Evolutionary conservation across 2,888 invertebrate species (phyloP).

Genomic region (Drosophila vallismaia): DNA sequence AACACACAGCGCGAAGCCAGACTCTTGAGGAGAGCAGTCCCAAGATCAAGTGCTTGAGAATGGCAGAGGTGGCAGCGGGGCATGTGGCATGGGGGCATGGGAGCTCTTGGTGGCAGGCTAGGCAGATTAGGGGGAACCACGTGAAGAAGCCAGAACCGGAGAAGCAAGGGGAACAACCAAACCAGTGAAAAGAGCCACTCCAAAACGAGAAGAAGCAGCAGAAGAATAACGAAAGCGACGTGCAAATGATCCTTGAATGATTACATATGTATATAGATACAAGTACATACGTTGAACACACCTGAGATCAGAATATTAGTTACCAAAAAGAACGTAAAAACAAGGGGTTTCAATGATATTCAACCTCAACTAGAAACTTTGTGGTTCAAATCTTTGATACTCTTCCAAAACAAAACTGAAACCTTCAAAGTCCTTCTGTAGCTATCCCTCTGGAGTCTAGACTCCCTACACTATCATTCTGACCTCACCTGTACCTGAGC

Average conservation of each 20-base stretch:
- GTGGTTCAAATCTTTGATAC: too few species aligned
- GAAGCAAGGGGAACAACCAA: slow-evolving; percentile 13
- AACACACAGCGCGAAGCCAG: slow-evolving; percentile 37
- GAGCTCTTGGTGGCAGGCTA: too few species aligned
- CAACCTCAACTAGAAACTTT: too few species aligned
- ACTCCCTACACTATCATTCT: slow-evolving; percentile 17
- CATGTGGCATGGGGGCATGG: too few species aligned
- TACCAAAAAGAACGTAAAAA: neutral
- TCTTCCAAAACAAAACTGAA: too few species aligned
- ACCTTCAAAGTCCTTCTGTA: too few species aligned
- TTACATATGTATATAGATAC: slow-evolving; percentile 34
- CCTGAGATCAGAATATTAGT: neutral
- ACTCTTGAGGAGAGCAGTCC: slow-evolving; percentile 51
- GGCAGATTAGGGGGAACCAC: neutral
- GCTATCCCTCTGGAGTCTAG: too few species aligned
- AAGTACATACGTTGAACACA: neutral
- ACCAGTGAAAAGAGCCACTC: slow-evolving; percentile 68
- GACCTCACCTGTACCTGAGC: slow-evolving; percentile 21
- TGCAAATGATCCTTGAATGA: slow-evolving; percentile 74
- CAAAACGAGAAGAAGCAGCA: slow-evolving; percentile 40
- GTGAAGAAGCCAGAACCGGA: slow-evolving; percentile 9
- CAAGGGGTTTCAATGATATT: neutral
- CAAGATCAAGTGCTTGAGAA: slow-evolving; percentile 76
- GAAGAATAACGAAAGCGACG: slow-evolving; percentile 48
- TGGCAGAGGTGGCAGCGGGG: slow-evolving; percentile 8